These are phyloP conservation scores for Ophioderma brevispina DNA, from an alignment of 35 echinoderm and acorn worm genomes.

Conservation along the genomic window DNA sequence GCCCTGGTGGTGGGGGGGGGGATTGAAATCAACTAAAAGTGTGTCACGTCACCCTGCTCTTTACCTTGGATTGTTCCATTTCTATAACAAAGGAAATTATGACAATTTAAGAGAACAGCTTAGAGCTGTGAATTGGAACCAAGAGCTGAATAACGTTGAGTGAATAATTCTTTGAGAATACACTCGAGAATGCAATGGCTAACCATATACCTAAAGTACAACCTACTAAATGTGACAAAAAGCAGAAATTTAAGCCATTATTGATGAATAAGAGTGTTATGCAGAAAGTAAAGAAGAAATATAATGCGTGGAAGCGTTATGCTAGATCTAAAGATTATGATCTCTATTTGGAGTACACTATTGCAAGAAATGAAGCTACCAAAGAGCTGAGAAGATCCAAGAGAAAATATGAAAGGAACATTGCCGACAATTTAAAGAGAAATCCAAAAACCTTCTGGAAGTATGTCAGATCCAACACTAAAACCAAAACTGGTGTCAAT, in stretches of 20 bases:
- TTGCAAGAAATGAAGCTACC: background rate
- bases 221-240: background rate
- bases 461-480: constrained; percentile 36
- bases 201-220: background rate
- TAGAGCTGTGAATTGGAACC: background rate
- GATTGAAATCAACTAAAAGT: too few species aligned
- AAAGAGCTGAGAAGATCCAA: constrained; percentile 8
- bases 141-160: background rate
- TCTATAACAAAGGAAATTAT: background rate
- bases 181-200: background rate
- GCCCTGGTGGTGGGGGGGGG: too few species aligned
- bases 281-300: background rate
- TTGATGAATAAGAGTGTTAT: background rate
- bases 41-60: background rate
- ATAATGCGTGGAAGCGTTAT: constrained; percentile 1
- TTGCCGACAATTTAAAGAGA: background rate
- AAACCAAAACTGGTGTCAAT: background rate
- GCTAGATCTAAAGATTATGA: background rate
- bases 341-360: background rate
- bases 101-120: background rate
- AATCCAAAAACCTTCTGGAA: too few species aligned
- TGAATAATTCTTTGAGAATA: background rate
- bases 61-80: background rate
- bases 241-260: background rate
- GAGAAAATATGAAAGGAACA: constrained; percentile 12